These are phyloP conservation scores for Yponomeuta malinellus DNA, from an alignment of 2,888 invertebrate species.

Conservation along the genomic window DNA sequence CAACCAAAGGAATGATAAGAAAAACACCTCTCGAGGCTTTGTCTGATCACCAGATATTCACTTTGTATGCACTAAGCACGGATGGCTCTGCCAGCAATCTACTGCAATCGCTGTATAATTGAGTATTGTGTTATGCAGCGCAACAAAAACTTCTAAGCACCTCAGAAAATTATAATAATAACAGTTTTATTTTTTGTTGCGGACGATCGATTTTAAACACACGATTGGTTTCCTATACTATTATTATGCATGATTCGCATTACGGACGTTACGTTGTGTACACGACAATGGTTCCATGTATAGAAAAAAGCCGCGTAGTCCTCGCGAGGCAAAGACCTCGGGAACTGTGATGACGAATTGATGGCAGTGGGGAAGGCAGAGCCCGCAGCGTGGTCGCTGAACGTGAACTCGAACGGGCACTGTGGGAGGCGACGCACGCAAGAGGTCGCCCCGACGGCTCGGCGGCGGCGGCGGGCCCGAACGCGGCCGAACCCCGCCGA, in stretches of 20 bases:
- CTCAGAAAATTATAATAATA: conserved; percentile 61
- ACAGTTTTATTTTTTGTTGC: conserved; percentile 66
- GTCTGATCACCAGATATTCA: conserved; percentile 35
- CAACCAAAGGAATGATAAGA: conserved; percentile 54
- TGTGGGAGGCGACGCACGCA: conserved; percentile 54
- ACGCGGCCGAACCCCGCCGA: conserved; percentile 42
- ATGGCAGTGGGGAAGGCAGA: conserved; percentile 63
- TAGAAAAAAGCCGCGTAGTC: conserved; percentile 31
- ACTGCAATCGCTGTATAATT: not conserved
- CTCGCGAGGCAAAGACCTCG: conserved; percentile 48
- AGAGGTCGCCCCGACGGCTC: conserved; percentile 55
- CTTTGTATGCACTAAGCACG: conserved; percentile 70
- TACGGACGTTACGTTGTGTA: conserved; percentile 10
- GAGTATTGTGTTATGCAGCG: conserved; percentile 26
- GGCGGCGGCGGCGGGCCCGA: conserved; percentile 37
- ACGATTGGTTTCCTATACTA: conserved; percentile 49
- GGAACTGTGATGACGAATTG: conserved; percentile 63
- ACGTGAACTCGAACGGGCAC: conserved; percentile 56
- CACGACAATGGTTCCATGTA: conserved; percentile 26
- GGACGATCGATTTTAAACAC: conserved; percentile 65
- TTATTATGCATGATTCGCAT: not conserved
- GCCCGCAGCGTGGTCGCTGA: conserved; percentile 62
- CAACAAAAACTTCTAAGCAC: conserved; percentile 59
- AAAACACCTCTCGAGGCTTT: conserved; percentile 53
- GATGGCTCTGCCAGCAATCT: conserved; percentile 36